Evolutionary conservation across 2,797 vertebrate species (phyloP).

Genomic region (Acanthurus lineatus): DNA sequence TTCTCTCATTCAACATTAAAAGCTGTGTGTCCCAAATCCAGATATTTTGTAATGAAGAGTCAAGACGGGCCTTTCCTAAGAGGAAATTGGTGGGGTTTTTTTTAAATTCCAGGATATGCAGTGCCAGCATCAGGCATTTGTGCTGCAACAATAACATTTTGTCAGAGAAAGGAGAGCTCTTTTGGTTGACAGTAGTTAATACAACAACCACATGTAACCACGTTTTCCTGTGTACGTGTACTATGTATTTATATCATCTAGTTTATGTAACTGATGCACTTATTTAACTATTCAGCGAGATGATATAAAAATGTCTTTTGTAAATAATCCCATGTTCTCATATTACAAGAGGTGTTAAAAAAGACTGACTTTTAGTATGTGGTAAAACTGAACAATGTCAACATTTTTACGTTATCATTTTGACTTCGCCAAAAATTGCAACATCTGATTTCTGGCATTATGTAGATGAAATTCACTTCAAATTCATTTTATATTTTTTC

Average conservation of each 20-base stretch:
- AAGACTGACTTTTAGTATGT: background rate
- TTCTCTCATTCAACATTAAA: slow-evolving; percentile 14
- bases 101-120: slow-evolving; percentile 10
- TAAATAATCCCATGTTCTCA: background rate
- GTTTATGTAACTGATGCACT: background rate
- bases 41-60: background rate
- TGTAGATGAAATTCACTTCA: no score
- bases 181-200: background rate
- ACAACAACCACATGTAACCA: background rate
- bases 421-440: background rate
- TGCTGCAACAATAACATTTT: background rate
- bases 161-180: background rate
- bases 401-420: background rate
- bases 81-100: background rate
- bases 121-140: background rate
- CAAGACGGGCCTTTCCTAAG: background rate
- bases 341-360: background rate
- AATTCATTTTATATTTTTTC: no score
- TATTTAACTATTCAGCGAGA: background rate
- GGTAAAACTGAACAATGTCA: no score
- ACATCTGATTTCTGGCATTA: no score
- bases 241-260: background rate
- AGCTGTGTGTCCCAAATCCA: slow-evolving; percentile 2
- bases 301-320: background rate
- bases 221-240: background rate